phyloP scores from a whole-genome alignment of 2,888 invertebrate genomes.

The Eupeodes luniger region DNA sequence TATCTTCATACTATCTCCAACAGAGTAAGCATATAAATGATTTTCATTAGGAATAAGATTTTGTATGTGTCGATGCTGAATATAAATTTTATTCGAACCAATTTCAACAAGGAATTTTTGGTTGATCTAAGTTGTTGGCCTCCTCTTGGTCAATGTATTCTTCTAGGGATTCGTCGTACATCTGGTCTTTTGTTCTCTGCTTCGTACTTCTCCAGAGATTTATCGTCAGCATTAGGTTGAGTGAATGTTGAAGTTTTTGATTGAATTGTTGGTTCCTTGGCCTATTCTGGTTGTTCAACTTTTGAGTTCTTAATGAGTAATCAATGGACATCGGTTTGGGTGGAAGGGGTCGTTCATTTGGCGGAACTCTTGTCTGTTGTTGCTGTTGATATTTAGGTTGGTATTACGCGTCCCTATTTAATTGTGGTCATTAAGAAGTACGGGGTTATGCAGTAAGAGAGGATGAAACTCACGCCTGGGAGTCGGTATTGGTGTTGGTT shows the following conservation, averaged over 20 bases:
- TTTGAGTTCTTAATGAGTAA: constrained; percentile 28
- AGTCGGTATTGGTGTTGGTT: no score
- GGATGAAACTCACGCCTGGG: no score
- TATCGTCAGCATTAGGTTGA: no score
- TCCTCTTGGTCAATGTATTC: neutral
- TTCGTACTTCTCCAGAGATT: neutral
- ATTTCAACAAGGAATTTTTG: no score
- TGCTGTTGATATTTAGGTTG: neutral
- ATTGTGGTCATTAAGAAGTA: no score
- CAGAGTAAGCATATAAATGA: neutral
- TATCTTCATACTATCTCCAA: neutral
- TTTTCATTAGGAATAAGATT: neutral
- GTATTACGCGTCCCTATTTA: neutral
- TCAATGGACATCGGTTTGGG: no score
- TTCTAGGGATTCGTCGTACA: neutral
- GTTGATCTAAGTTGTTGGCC: no score
- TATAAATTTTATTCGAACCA: no score
- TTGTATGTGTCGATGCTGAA: neutral
- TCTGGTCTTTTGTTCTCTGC: neutral
- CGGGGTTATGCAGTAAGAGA: no score
- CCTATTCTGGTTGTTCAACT: constrained; percentile 35
- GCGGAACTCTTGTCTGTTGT: no score
- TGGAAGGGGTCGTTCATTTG: no score
- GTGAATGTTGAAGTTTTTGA: constrained; percentile 29
- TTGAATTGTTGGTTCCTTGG: constrained; percentile 26